Base-by-base conservation (phyloP, 2,797 vertebrate genomes). In the Molossus molossus region DNA sequence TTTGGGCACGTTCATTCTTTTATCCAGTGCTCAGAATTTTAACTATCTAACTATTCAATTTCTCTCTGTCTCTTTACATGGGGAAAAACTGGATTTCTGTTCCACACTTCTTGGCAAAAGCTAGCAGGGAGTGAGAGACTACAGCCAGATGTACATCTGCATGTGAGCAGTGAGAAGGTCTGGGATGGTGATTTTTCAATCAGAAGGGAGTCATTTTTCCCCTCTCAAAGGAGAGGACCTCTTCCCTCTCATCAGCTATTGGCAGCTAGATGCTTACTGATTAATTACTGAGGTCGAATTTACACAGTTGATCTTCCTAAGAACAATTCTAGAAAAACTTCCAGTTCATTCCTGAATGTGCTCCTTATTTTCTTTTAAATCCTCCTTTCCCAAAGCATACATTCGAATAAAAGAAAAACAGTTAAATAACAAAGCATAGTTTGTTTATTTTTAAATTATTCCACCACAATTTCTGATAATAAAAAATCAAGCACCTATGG, bases 91-190 rank as follows among this genome's bases (percentile, higher is more conserved):
- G 82, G 85, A 94, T 97, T 97, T 97, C 94, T 97, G 77, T 97
- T 96, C 79, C 92, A 85, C 96, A 92, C 65, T 96, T 92, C 85
- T 95, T 96, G 96, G 95, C 94, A 96, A 83, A 96, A 77, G 85
- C 94, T 88, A 93, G 93, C 81, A 94, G 95, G 92, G 96, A 97
- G 96, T 96, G 72, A 97, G 95, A 96, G 93, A 97, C 97, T 97
- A 94, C 80, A 97, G 93, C 91, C 97, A 97, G 96, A 97, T 95
- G 93, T 87, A 93, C 92, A 96, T 96, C 96, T 96, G 92, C 96
- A 94, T 96, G 96, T 95, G 90, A 87, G 96, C 95, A 95, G 82
- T 86, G 91, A 91, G 93, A 97, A 97, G 93, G 88, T 88, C 94
- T 96, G 96, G 92, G 93, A 94, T 79, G 88, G 91, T 94, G 90